phyloP scores from a whole-genome alignment of 2,797 vertebrate species.

The Xenops minutus region DNA sequence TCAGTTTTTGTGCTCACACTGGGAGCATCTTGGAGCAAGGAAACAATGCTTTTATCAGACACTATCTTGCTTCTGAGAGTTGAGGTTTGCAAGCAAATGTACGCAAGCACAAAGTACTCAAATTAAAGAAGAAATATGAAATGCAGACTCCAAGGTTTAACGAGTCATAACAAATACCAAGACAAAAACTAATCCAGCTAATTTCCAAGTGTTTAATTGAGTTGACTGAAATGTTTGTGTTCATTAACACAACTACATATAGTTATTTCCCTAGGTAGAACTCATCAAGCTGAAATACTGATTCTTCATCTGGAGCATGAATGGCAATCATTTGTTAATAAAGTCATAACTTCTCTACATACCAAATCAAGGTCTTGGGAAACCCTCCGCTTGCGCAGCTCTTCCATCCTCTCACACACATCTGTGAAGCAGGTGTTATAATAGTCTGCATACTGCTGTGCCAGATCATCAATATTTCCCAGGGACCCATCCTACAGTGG shows the following conservation, averaged over 20 bases:
- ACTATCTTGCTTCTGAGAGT: neutral
- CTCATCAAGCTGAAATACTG: neutral
- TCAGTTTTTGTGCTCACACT: neutral
- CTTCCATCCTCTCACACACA: slow-evolving; percentile 95
- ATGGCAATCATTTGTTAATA: neutral
- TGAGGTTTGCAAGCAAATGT: neutral
- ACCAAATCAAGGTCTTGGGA: slow-evolving; percentile 95
- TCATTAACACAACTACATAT: neutral
- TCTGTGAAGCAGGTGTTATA: slow-evolving; percentile 97
- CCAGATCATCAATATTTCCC: slow-evolving; percentile 97
- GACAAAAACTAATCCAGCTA: neutral
- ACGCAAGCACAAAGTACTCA: neutral
- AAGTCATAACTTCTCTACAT: slow-evolving; percentile 26
- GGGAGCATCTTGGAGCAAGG: neutral
- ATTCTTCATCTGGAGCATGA: neutral
- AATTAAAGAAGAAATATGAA: slow-evolving; percentile 11
- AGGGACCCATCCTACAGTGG: slow-evolving; percentile 90
- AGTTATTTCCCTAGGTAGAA: neutral
- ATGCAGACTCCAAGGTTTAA: neutral
- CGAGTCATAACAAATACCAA: slow-evolving; percentile 1
- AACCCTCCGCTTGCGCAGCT: slow-evolving; percentile 89
- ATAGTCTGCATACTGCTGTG: slow-evolving; percentile 97
- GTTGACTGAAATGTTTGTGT: neutral
- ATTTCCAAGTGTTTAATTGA: neutral
- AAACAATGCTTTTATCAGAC: accelerated